Percentiles rank a stretch among this genome's conserved stretches.
phyloP scores from a whole-genome alignment of 2,113 vertebrate species.

The Carassius auratus region DNA sequence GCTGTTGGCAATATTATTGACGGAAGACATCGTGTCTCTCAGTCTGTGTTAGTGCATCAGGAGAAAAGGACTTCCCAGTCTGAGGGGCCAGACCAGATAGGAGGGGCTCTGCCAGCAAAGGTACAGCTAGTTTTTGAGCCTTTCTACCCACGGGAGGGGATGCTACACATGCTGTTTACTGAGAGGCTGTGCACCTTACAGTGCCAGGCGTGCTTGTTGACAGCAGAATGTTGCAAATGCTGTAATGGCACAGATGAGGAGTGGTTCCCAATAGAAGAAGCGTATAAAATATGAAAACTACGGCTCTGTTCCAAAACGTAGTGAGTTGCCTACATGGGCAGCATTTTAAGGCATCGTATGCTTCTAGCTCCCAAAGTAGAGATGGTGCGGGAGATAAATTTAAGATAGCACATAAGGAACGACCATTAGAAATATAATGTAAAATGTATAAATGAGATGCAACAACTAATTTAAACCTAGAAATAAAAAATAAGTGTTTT shows the following conservation, averaged over 20 bases:
- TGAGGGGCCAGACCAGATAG: constrained; percentile 69
- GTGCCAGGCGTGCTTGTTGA: constrained; percentile 50
- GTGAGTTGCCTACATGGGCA: not conserved
- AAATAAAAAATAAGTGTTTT: not conserved
- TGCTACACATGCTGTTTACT: constrained; percentile 48
- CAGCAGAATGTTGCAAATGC: constrained; percentile 40
- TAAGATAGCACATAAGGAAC: not conserved
- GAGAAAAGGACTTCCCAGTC: constrained; percentile 70
- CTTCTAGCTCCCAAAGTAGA: not conserved
- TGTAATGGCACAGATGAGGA: constrained; percentile 23
- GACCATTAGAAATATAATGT: not conserved
- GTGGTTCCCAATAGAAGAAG: not conserved
- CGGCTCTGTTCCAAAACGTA: constrained; percentile 9
- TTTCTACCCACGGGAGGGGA: constrained; percentile 60
- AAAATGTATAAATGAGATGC: not conserved
- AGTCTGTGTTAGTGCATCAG: constrained; percentile 70
- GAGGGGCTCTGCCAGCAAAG: constrained; percentile 67
- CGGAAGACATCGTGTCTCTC: constrained; percentile 63
- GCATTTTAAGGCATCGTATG: not conserved
- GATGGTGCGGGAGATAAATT: not conserved
- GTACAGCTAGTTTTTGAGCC: constrained; percentile 64
- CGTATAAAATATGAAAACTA: not conserved
- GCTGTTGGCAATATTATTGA: constrained; percentile 61
- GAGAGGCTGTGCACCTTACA: constrained; percentile 54
- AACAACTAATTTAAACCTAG: not conserved